Evolutionary conservation across 2,888 invertebrate genomes (phyloP).

Genomic region (Hesperia comma): DNA sequence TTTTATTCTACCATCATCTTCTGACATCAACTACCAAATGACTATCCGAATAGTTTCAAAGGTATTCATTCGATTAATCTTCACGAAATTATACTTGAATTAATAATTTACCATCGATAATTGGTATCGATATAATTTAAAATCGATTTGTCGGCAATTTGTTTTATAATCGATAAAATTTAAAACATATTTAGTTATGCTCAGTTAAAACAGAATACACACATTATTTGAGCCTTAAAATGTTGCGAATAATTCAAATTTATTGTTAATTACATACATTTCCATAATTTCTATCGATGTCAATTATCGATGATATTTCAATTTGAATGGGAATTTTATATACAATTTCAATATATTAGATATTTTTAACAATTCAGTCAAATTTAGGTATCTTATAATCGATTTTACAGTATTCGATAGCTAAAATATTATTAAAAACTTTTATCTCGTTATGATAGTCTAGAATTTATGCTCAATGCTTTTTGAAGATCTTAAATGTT

Average conservation of each 20-base stretch:
- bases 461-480: slow-evolving; percentile 14
- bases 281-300: background rate
- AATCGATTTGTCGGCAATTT: background rate
- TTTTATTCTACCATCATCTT: background rate
- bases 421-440: background rate
- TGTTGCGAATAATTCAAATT: too few species aligned
- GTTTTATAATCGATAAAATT: too few species aligned
- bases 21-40: background rate
- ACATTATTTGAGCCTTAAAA: too few species aligned
- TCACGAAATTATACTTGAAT: background rate
- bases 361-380: background rate
- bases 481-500: slow-evolving; percentile 13
- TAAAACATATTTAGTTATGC: too few species aligned
- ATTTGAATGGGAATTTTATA: background rate
- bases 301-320: background rate
- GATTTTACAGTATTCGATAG: slow-evolving; percentile 6
- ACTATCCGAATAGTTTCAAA: background rate
- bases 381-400: background rate
- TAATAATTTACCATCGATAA: background rate
- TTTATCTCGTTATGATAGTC: slow-evolving; percentile 9
- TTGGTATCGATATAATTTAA: background rate
- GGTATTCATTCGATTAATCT: background rate
- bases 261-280: too few species aligned
- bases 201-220: too few species aligned
- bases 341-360: background rate